Evolutionary conservation across 2,888 invertebrate genomes (phyloP).

Genomic region (Pheosia tremula): DNA sequence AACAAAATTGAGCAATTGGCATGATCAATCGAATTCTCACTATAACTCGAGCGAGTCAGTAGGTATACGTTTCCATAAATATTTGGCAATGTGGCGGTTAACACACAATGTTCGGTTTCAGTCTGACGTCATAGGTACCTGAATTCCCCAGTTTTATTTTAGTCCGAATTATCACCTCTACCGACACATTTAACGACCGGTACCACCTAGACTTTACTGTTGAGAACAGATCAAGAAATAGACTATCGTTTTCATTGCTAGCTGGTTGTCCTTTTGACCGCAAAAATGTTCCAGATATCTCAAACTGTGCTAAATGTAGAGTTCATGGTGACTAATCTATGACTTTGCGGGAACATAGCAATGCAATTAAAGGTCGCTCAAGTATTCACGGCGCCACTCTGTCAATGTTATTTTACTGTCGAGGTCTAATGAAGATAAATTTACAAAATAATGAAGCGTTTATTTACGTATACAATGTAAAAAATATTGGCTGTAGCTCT

Average conservation of each 20-base stretch:
- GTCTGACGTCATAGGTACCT: constrained; percentile 38
- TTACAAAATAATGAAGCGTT: constrained; percentile 51
- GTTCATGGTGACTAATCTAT: not conserved
- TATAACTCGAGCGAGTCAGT: constrained; percentile 11
- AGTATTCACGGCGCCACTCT: constrained; percentile 20
- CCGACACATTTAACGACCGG: constrained; percentile 34
- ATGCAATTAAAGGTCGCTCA: constrained; percentile 14
- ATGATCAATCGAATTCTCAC: not conserved
- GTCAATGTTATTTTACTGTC: constrained; percentile 35
- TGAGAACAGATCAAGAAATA: constrained; percentile 16
- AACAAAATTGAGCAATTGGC: not conserved
- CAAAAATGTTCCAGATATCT: constrained; percentile 1
- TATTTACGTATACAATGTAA: constrained; percentile 51
- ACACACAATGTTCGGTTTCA: constrained; percentile 39
- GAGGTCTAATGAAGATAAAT: constrained; percentile 60
- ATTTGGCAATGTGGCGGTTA: constrained; percentile 42
- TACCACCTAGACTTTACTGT: constrained; percentile 20
- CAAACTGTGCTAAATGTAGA: not conserved
- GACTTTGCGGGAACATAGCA: not conserved
- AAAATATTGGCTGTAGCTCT: constrained; percentile 49
- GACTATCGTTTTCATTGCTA: not conserved
- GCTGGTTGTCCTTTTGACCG: not conserved
- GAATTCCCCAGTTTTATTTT: constrained; percentile 39
- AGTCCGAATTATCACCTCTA: constrained; percentile 35
- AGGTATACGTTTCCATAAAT: constrained; percentile 40